Conservation (phyloP, 2,797 vertebrate genomes). For the Cossypha heuglini region DNA sequence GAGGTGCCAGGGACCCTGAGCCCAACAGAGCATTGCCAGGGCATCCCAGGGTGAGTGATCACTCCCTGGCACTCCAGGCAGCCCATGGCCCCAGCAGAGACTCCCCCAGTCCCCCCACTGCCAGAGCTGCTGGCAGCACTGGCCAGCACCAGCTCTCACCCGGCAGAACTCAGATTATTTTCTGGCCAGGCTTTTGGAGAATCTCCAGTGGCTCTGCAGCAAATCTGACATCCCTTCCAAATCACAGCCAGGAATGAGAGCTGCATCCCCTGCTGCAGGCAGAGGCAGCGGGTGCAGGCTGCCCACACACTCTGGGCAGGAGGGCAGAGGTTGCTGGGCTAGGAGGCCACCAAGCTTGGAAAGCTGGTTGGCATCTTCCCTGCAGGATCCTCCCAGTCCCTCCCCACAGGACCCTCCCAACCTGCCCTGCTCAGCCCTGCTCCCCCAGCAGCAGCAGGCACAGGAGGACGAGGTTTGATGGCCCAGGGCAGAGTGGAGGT, state of each 20-base stretch:
- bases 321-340: not conserved
- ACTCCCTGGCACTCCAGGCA: not conserved
- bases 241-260: fast-evolving
- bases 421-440: not conserved
- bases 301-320: fast-evolving
- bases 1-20: fast-evolving
- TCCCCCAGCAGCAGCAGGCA: fast-evolving
- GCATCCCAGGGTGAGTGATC: fast-evolving
- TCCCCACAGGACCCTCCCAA: not conserved
- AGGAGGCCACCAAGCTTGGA: not conserved
- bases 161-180: not conserved
- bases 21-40: not conserved
- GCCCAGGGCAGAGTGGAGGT: too few species aligned
- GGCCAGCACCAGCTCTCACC: fast-evolving
- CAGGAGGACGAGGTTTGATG: fast-evolving
- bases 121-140: not conserved
- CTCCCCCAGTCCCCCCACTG: not conserved
- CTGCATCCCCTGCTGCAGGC: fast-evolving
- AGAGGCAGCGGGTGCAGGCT: fast-evolving
- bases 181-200: not conserved
- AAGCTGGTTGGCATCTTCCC: not conserved
- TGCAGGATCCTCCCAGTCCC: fast-evolving
- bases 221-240: not conserved
- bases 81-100: not conserved
- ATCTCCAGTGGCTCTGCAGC: not conserved